A percentile compares a stretch with the other conserved stretches of the same genome.
Evolutionary conservation across 2,888 invertebrate species (phyloP).

Genomic region (Epirrhoe tristata): DNA sequence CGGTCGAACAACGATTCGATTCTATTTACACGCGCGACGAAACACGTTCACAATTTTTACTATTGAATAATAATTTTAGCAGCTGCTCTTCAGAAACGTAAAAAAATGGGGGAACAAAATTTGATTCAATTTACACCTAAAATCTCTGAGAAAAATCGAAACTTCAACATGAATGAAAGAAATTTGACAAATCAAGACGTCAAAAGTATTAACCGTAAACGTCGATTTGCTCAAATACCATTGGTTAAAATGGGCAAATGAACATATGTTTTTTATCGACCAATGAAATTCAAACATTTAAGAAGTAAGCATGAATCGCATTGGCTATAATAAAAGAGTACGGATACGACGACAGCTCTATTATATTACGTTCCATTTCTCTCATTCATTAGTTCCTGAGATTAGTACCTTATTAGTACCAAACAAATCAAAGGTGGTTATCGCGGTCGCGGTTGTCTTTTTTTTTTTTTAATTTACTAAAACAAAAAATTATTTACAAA

Average conservation of each 20-base stretch:
- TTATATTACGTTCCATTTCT: conserved; percentile 45
- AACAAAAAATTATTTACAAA: too few relatives aligned
- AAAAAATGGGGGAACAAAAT: conserved; percentile 56
- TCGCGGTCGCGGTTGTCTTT: too few relatives aligned
- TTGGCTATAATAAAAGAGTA: too few relatives aligned
- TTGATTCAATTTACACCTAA: conserved; percentile 56
- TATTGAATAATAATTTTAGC: conserved; percentile 48
- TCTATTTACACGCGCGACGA: conserved; percentile 51
- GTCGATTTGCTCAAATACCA: conserved; percentile 15
- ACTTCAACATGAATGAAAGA: conserved; percentile 40
- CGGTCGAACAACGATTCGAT: conserved; percentile 46
- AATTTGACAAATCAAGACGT: conserved; percentile 64
- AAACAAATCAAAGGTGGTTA: too few relatives aligned
- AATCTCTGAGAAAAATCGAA: conserved; percentile 50
- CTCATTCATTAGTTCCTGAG: too few relatives aligned
- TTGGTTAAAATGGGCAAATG: conserved; percentile 1
- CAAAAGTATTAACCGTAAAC: conserved; percentile 34
- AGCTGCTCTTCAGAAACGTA: conserved; percentile 51
- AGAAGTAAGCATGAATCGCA: conserved; percentile 51
- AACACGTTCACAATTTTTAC: conserved; percentile 57
- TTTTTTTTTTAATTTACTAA: too few relatives aligned
- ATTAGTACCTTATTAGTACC: too few relatives aligned
- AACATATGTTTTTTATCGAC: conserved; percentile 51
- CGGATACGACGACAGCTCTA: too few relatives aligned
- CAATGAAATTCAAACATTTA: conserved; percentile 74